These are phyloP conservation scores for Lucilia sericata DNA, from an alignment of 1,140 invertebrate species.

Conservation along the genomic window DNA sequence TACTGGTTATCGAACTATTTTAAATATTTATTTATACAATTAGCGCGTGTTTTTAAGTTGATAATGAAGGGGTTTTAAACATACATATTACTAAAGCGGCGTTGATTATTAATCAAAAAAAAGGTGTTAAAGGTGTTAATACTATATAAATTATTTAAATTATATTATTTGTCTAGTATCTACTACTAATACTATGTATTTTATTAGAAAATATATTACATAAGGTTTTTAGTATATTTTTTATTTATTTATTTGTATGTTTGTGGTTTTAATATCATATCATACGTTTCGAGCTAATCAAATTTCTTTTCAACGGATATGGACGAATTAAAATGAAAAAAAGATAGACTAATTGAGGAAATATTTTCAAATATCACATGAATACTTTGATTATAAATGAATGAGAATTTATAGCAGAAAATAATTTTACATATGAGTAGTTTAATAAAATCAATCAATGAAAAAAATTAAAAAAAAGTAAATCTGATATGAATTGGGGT, in stretches of 20 bases:
- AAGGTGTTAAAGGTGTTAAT: constrained; percentile 16
- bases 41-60: background rate
- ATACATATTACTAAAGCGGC: background rate
- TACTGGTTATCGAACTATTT: constrained; percentile 1
- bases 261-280: background rate
- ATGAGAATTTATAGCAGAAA: too few relatives aligned
- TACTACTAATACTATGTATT: background rate
- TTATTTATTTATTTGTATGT: background rate
- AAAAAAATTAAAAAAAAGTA: too few relatives aligned
- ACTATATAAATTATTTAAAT: constrained; percentile 10
- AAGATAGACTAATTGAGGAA: background rate
- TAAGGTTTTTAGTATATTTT: background rate
- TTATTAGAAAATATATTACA: background rate
- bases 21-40: constrained; percentile 24
- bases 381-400: background rate
- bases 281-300: background rate
- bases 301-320: background rate
- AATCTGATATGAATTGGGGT: too few relatives aligned
- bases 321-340: background rate
- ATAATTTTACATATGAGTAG: too few relatives aligned
- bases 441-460: background rate
- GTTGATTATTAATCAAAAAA: background rate
- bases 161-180: background rate
- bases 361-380: background rate
- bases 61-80: background rate